Conservation (phyloP, 1,140 invertebrate genomes). For the Lutraria rhynchaena region DNA sequence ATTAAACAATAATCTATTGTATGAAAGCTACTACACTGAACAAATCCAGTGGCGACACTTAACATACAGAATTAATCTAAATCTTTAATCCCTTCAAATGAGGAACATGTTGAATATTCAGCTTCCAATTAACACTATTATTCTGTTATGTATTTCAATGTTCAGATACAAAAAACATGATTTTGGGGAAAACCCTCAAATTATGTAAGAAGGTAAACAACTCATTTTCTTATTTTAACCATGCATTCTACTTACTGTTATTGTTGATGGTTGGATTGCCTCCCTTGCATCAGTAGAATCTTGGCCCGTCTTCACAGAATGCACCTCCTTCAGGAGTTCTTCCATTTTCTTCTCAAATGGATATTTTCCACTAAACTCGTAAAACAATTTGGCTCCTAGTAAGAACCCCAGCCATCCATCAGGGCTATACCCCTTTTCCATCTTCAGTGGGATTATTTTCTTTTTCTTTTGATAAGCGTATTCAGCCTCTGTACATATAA, state of each 20-base stretch:
- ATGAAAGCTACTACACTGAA: too few relatives aligned
- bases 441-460: slow-evolving; percentile 75
- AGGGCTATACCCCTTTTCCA: slow-evolving; percentile 74
- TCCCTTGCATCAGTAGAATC: slow-evolving; percentile 3
- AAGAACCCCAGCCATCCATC: slow-evolving; percentile 80
- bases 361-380: slow-evolving; percentile 77
- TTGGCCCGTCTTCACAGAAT: not conserved
- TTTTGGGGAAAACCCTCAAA: too few relatives aligned
- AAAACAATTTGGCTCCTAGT: slow-evolving; percentile 76
- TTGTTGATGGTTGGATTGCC: not conserved
- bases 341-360: slow-evolving; percentile 70
- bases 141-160: too few relatives aligned
- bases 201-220: too few relatives aligned
- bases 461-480: slow-evolving; percentile 76
- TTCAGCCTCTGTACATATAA: slow-evolving; percentile 75
- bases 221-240: too few relatives aligned
- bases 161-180: too few relatives aligned
- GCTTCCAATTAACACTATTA: too few relatives aligned
- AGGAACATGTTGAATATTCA: too few relatives aligned
- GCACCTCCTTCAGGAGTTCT: slow-evolving; percentile 67
- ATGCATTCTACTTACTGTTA: slow-evolving; percentile 4
- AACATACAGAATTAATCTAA: too few relatives aligned
- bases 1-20: too few relatives aligned
- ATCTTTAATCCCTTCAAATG: too few relatives aligned
- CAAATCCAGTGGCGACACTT: too few relatives aligned